phyloP scores from a whole-genome alignment of 2,113 vertebrate genomes.

The Charina bottae region DNA sequence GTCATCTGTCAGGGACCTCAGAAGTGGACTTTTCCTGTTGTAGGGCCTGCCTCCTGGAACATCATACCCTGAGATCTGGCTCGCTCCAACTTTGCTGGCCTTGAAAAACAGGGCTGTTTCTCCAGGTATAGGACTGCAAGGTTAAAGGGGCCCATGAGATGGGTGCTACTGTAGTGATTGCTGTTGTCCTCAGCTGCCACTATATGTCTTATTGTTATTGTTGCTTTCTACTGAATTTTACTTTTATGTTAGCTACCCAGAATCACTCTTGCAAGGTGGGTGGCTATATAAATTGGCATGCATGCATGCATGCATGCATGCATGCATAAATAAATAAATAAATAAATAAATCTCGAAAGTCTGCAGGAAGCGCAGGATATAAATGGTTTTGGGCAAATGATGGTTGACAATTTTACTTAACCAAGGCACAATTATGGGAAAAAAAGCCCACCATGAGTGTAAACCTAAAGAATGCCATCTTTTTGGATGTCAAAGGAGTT shows the following conservation, averaged over 20 bases:
- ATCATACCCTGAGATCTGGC: neutral
- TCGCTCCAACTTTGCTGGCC: neutral
- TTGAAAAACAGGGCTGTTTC: neutral
- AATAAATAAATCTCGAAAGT: no score
- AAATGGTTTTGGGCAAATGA: neutral
- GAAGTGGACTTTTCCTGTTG: no score
- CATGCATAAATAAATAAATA: no score
- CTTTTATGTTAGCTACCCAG: neutral
- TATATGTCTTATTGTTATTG: neutral
- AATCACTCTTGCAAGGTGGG: neutral
- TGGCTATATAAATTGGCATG: neutral
- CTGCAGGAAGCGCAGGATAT: neutral
- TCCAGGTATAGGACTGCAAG: neutral
- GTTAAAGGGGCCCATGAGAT: neutral
- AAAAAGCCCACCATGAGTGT: neutral
- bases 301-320: no score
- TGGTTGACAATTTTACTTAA: neutral
- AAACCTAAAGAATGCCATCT: neutral
- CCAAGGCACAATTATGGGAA: neutral
- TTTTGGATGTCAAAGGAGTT: fast-evolving
- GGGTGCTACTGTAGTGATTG: neutral
- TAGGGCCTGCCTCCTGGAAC: neutral
- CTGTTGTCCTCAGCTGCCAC: neutral
- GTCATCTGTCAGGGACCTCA: no score
- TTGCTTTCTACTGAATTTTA: neutral